Evolutionary conservation across 1,140 invertebrate genomes (phyloP).

Genomic region (Brachionus calyciflorus): DNA sequence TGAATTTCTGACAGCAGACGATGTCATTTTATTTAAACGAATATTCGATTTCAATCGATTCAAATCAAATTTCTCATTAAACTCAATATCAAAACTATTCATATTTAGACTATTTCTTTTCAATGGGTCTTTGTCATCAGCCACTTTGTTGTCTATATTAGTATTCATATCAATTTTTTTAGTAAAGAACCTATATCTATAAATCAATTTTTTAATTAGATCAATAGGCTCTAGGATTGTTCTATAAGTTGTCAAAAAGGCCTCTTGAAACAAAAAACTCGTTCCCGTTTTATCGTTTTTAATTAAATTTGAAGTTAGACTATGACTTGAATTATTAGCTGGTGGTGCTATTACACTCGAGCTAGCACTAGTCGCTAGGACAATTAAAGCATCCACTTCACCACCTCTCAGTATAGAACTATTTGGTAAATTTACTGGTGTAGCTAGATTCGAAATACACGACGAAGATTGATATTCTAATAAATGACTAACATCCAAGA

Average conservation of each 20-base stretch:
- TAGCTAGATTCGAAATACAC: not conserved
- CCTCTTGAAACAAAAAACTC: conserved; percentile 92
- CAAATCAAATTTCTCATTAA: conserved; percentile 24
- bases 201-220: conserved; percentile 79
- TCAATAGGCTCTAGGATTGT: conserved; percentile 86
- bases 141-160: conserved; percentile 73
- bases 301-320: not conserved
- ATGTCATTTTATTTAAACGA: conserved; percentile 63
- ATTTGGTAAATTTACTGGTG: conserved; percentile 48
- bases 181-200: conserved; percentile 76
- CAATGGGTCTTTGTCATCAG: conserved; percentile 82
- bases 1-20: conserved; percentile 75
- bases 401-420: conserved; percentile 81
- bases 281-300: conserved; percentile 54
- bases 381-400: conserved; percentile 81
- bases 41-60: conserved; percentile 16
- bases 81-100: conserved; percentile 55
- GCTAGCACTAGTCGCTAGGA: conserved; percentile 85
- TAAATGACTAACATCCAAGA: conserved; percentile 35
- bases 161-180: conserved; percentile 63
- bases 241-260: conserved; percentile 91
- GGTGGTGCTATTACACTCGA: conserved; percentile 66
- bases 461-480: conserved; percentile 27
- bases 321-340: not conserved
- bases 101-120: conserved; percentile 83